These are phyloP conservation scores for Dendrolimus kikuchii DNA, from an alignment of 1,140 invertebrate genomes.

Conservation along the genomic window DNA sequence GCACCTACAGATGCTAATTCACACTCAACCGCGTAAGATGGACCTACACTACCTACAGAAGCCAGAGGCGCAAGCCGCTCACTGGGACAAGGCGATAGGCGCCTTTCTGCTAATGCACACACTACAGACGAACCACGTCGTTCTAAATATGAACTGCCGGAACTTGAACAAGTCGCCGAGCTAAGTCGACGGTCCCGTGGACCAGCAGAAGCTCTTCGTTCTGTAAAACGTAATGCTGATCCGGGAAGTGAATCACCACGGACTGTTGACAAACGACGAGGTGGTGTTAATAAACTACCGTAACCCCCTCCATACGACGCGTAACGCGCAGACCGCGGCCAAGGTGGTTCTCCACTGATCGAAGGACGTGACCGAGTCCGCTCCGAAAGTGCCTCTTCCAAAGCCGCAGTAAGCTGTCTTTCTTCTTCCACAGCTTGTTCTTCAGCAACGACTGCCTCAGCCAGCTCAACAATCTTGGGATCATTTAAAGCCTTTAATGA, in stretches of 20 bases:
- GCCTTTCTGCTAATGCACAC: conserved; percentile 77
- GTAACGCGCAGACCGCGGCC: conserved; percentile 74
- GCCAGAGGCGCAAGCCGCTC: conserved; percentile 82
- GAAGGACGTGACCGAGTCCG: conserved; percentile 62
- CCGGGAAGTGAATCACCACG: conserved; percentile 72
- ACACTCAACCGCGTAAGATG: conserved; percentile 78
- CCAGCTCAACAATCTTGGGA: conserved; percentile 76
- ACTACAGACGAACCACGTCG: conserved; percentile 83
- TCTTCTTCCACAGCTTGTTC: conserved; percentile 81
- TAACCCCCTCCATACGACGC: conserved; percentile 81
- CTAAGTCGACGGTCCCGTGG: conserved; percentile 79
- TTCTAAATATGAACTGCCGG: conserved; percentile 85
- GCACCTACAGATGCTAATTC: conserved; percentile 79
- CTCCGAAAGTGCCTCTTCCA: conserved; percentile 78
- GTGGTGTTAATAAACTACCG: conserved; percentile 78
- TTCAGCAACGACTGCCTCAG: conserved; percentile 83
- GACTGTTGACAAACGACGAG: conserved; percentile 71
- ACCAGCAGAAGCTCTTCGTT: conserved; percentile 65
- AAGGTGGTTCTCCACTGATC: conserved; percentile 63
- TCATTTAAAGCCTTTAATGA: conserved; percentile 79
- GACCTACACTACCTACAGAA: conserved; percentile 83
- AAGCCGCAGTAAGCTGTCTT: conserved; percentile 78
- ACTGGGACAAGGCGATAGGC: conserved; percentile 85
- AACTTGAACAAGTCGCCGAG: conserved; percentile 86
- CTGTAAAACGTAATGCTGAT: conserved; percentile 70